Evolutionary conservation across 2,113 vertebrate genomes (phyloP), one percentile per base, ranked within the genome.

Genomic region (Crotalus tigris): DNA sequence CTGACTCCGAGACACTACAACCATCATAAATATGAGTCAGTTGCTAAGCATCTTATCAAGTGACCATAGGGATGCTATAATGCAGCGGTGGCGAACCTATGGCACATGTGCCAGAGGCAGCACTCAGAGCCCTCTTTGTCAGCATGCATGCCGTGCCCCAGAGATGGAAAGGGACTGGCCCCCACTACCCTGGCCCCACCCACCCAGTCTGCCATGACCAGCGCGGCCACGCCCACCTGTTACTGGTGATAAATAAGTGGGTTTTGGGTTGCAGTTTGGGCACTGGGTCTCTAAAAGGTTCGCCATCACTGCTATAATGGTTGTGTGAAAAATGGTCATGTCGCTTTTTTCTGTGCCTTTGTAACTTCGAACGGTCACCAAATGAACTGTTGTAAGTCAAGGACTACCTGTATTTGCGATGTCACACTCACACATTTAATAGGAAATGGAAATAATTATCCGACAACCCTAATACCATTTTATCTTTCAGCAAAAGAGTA

Each of bases 401-500:
- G 12, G 13, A 69, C n/a, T 33, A 69, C 13, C 64, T 5, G 13
- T 69, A 29, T 24, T 86, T 11, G 23, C 11, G 5, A 39, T 51
- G 69, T n/a, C 87, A 85, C 86, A 64, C 10, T 57, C 5, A n/a
- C 0, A 0, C 64, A 54, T 91, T 86, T 11, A 93, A 92, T 85
- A 91, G 86, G 39, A 49, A 87, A 6, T 39, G 85, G 92, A 87
- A 13, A 90, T 92, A 94, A 91, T 91, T 2, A 58, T 69, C n/a
- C 53, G 0, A 91, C 93, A 95, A 44, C 69, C 94, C 94, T 91
- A 93, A 61, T 91, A 88, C 91, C 90, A 94, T 96, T 85, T 94
- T 94, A 91, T 91, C 92, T 96, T 93, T 85, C 94, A 92, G 92
- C 23, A 51, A 64, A 87, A 64, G 55, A 4, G 3, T 12, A 87